Conservation (phyloP, 2,888 invertebrate genomes). For the Ichneumoninae sp. region DNA sequence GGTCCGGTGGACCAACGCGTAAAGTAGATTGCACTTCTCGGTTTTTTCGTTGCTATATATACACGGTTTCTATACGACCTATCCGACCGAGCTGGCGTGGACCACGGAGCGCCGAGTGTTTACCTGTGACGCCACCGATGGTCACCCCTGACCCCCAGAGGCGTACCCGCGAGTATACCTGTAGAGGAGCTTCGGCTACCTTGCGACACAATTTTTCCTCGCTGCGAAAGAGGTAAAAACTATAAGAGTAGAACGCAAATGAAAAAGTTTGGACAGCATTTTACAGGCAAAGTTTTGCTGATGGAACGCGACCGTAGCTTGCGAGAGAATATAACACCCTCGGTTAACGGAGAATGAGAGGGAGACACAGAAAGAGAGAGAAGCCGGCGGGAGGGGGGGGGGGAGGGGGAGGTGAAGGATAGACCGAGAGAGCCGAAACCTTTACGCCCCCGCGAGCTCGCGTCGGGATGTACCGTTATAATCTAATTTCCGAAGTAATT, state of each 20-base stretch:
- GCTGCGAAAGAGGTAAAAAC: background rate
- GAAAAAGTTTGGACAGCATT: constrained; percentile 58
- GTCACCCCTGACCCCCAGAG: constrained; percentile 24
- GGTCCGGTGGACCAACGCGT: constrained; percentile 20
- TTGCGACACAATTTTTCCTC: background rate
- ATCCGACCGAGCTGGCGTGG: background rate
- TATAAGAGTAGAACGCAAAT: constrained; percentile 18
- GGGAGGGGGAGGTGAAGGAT: constrained; percentile 7
- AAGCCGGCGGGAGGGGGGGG: background rate
- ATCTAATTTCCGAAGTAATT: constrained; percentile 70
- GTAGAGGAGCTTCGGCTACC: background rate
- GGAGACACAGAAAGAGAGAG: background rate
- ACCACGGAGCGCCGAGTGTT: constrained; percentile 23
- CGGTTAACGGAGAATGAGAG: background rate
- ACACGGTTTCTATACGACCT: background rate
- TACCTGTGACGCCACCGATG: constrained; percentile 29
- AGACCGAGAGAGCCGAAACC: constrained; percentile 32
- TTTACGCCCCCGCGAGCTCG: constrained; percentile 39
- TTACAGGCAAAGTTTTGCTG: constrained; percentile 47
- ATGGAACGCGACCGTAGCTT: constrained; percentile 41
- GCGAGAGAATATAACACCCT: constrained; percentile 31
- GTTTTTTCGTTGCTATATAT: constrained; percentile 42
- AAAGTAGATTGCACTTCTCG: constrained; percentile 55
- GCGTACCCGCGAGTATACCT: background rate
- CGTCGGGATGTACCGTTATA: constrained; percentile 60